Evolutionary conservation across 2,888 invertebrate genomes (phyloP), one percentile per base, ranked within the genome.

Genomic region (Tribolium freemani): DNA sequence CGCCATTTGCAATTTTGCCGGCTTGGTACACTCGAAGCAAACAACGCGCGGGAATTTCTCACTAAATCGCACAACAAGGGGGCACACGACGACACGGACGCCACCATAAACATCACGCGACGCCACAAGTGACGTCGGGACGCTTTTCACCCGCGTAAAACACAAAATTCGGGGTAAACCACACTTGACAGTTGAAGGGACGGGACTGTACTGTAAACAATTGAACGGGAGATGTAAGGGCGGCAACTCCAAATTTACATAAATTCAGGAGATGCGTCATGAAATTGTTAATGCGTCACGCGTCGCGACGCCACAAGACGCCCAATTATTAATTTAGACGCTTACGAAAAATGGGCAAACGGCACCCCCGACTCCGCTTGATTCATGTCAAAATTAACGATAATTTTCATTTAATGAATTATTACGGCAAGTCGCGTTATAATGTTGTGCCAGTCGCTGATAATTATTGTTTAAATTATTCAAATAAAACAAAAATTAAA

Each of bases 1-100:
- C 84, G 85, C 86, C 85, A 86, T 86, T 86, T 86, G 85, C 84
- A 84, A 85, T 84, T 77, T 82, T 78, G 76, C 81, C 81, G 83
- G 83, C 83, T 79, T 83, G 82, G 83, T 84, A 84, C 84, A 83
- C 73, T 83, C 82, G 58, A 38, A 48, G 77, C 72, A 78, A 80
- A 77, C 76, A 74, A 50, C 48, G 30, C 21, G 26, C 5, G 10
- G 30, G 10, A n/a, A 16, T 8, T 26, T 20, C 38, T 6, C 31
- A 57, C 58, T 60, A 69, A 75, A 60, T 38, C 26, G 56, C 48
- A 21, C 3, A 2, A 16, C 16, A 61, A 30, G 6, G 30, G 16
- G 68, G 38, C 63, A 38, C 56, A 6, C 56, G 61, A 31, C 26
- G 30, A 58, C 21, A 46, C 30, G 30, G 26, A 56, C 44, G 10